Evolutionary conservation across 2,888 invertebrate species (phyloP).

Genomic region (Phorcus lineatus): DNA sequence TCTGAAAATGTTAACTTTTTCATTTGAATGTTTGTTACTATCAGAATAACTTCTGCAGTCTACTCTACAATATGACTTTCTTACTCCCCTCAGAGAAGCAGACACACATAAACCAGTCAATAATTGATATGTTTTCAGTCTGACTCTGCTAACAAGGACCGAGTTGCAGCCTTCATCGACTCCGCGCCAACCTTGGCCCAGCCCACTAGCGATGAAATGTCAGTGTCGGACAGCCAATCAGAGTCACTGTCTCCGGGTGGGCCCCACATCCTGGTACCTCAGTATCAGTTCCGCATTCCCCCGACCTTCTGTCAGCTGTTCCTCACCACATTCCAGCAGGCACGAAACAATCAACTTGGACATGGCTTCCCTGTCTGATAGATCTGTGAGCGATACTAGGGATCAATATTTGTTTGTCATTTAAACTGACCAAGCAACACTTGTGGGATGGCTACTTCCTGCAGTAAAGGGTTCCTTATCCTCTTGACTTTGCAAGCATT

Average conservation of each 20-base stretch:
- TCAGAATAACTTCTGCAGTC: too few relatives aligned
- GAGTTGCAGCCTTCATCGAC: slow-evolving; percentile 69
- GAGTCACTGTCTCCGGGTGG: slow-evolving; percentile 27
- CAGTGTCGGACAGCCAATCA: slow-evolving; percentile 41
- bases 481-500: too few relatives aligned
- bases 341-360: slow-evolving; percentile 57
- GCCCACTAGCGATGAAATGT: slow-evolving; percentile 34
- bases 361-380: slow-evolving; percentile 55
- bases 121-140: slow-evolving; percentile 38
- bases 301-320: slow-evolving; percentile 56
- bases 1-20: too few relatives aligned
- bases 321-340: slow-evolving; percentile 58
- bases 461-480: too few relatives aligned
- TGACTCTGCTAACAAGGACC: slow-evolving; percentile 56
- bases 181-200: slow-evolving; percentile 37
- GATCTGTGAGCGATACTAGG: too few relatives aligned
- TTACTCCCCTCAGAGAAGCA: too few relatives aligned
- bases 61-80: too few relatives aligned
- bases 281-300: slow-evolving; percentile 64
- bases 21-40: too few relatives aligned
- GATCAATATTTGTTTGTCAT: too few relatives aligned
- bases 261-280: slow-evolving; percentile 42
- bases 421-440: too few relatives aligned
- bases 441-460: too few relatives aligned
- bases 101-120: background rate